Conservation (phyloP, 2,797 vertebrate species). For the Euphonia xanthogaster region DNA sequence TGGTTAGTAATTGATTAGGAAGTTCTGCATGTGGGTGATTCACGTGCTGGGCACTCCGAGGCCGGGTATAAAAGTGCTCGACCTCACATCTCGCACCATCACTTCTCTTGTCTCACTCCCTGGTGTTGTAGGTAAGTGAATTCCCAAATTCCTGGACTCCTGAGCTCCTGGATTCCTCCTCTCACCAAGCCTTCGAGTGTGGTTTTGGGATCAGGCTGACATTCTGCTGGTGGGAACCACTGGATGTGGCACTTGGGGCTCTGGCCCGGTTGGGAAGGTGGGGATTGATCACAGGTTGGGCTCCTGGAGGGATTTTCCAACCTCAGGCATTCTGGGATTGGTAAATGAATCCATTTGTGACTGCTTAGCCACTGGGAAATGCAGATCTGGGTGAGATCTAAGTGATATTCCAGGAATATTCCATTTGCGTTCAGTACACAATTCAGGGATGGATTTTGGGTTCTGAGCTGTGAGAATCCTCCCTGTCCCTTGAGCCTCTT, state of each 20-base stretch:
- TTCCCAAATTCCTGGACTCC: not conserved
- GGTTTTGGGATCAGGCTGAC: not conserved
- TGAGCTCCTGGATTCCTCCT: not conserved
- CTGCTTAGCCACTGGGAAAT: not conserved
- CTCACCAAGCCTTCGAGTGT: not conserved
- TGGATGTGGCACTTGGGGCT: fast-evolving
- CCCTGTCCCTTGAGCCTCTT: not conserved
- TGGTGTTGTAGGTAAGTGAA: conserved; percentile 31
- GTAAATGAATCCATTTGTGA: not conserved
- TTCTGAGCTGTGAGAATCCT: not conserved
- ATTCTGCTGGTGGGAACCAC: not conserved
- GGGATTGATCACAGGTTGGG: not conserved
- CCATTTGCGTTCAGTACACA: fast-evolving
- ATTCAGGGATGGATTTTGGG: fast-evolving
- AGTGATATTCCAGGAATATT: not conserved
- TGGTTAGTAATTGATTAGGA: not conserved
- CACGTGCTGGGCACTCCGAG: not conserved
- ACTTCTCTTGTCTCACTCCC: not conserved
- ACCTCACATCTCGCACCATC: not conserved
- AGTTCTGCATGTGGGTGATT: not conserved
- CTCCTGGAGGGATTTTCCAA: not conserved
- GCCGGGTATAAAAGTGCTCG: not conserved
- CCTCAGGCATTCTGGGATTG: not conserved
- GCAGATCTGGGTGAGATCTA: not conserved
- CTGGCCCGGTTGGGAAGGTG: not conserved